These are phyloP conservation scores for Anthrax anthrax DNA, from an alignment of 2,888 invertebrate species.

Conservation along the genomic window DNA sequence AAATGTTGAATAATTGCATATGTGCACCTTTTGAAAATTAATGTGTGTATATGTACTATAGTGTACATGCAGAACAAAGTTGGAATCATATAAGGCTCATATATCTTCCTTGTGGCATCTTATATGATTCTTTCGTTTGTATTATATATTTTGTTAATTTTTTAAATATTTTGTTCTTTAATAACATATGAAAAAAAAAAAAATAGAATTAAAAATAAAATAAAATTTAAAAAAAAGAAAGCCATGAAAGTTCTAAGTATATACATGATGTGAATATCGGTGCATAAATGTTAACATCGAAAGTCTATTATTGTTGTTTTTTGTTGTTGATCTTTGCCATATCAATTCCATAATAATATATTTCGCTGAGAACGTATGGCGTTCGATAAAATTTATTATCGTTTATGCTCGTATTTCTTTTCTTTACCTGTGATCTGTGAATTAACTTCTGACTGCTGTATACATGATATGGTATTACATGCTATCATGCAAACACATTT, in stretches of 20 bases:
- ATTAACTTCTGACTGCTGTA: background rate
- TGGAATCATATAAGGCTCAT: conserved; percentile 5
- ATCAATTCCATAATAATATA: conserved; percentile 5
- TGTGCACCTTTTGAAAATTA: background rate
- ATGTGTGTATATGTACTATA: background rate
- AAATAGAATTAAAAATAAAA: no score
- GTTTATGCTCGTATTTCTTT: conserved; percentile 1
- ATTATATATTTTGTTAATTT: background rate
- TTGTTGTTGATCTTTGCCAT: no score
- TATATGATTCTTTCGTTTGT: background rate
- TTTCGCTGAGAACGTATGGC: conserved; percentile 11
- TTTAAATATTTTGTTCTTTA: background rate
- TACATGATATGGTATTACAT: no score
- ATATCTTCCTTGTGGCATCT: conserved; percentile 12
- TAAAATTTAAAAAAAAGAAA: no score
- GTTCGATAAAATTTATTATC: conserved; percentile 11
- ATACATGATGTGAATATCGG: background rate
- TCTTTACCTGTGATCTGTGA: background rate
- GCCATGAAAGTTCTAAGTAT: no score
- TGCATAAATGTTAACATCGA: background rate
- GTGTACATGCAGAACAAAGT: no score
- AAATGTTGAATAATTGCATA: background rate
- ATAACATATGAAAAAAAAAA: background rate
- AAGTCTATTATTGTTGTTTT: no score
- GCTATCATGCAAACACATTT: no score